These are phyloP conservation scores for Lophotriccus pileatus DNA, from an alignment of 2,797 vertebrate genomes.

Conservation along the genomic window DNA sequence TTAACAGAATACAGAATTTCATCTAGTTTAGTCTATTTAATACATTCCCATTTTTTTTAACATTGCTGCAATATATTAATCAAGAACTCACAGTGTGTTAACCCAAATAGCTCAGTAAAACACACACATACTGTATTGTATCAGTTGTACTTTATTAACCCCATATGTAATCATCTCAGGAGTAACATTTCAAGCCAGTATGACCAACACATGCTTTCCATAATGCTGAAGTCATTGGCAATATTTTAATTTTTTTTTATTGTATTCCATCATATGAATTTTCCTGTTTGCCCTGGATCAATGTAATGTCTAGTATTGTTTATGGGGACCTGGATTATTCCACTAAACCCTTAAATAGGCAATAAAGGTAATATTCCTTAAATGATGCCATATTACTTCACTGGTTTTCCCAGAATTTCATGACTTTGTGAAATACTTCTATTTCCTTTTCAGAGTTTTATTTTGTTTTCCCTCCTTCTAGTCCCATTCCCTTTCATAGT, in stretches of 20 bases:
- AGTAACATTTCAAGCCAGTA: not conserved
- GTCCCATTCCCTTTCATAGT: not conserved
- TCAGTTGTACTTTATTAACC: not conserved
- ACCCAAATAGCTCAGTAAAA: not conserved
- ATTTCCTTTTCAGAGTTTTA: not conserved
- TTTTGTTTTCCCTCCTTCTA: not conserved
- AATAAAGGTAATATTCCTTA: not conserved
- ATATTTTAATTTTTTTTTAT: not conserved
- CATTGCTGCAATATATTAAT: not conserved
- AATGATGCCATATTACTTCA: not conserved
- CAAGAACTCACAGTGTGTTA: not conserved
- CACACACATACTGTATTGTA: not conserved
- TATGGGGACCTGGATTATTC: not conserved
- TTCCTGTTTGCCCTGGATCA: not conserved
- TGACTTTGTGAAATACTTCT: not conserved
- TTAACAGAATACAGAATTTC: not conserved
- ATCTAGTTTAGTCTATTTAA: not conserved
- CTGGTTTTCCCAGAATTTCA: not conserved
- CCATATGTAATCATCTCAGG: not conserved
- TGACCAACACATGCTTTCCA: not conserved
- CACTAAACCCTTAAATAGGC: not conserved
- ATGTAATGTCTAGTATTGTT: not conserved
- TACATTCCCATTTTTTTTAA: not conserved
- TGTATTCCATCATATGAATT: not conserved
- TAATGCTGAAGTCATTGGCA: not conserved